phyloP scores from a whole-genome alignment of 2,113 vertebrate species.

The Saccopteryx leptura region DNA sequence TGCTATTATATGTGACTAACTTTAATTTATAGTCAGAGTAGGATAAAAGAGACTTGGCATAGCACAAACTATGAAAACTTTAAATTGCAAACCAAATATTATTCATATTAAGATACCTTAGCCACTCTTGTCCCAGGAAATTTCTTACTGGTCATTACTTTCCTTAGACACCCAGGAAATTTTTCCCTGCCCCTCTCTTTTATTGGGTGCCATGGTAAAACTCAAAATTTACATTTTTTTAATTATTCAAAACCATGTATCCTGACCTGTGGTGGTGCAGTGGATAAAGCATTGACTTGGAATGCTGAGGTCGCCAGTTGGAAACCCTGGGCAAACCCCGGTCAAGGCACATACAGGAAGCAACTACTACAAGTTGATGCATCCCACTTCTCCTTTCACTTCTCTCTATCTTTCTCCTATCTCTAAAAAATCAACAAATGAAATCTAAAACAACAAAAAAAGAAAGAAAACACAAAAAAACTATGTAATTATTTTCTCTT shows the following conservation, averaged over 20 bases:
- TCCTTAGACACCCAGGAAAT: constrained; percentile 7
- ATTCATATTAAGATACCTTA: background rate
- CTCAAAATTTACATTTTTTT: constrained; percentile 7
- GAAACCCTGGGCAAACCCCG: too few species aligned
- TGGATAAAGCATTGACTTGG: too few species aligned
- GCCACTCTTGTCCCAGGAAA: background rate
- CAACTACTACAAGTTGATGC: too few species aligned
- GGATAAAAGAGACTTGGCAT: background rate
- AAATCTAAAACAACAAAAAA: too few species aligned
- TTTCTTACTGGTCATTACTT: background rate
- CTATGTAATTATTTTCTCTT: constrained; percentile 36
- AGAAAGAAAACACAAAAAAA: background rate
- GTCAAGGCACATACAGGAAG: too few species aligned
- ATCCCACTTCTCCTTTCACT: too few species aligned
- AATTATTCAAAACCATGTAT: background rate
- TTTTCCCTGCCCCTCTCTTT: background rate
- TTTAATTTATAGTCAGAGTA: background rate
- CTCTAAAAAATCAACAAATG: too few species aligned
- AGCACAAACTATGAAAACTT: background rate
- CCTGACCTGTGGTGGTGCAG: too few species aligned
- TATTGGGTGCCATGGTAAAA: background rate
- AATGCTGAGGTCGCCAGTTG: too few species aligned
- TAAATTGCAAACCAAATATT: constrained; percentile 23
- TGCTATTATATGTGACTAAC: background rate
- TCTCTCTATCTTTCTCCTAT: too few species aligned